Evolutionary conservation across 1,140 invertebrate genomes (phyloP).

Genomic region (Penaeus vannamei): DNA sequence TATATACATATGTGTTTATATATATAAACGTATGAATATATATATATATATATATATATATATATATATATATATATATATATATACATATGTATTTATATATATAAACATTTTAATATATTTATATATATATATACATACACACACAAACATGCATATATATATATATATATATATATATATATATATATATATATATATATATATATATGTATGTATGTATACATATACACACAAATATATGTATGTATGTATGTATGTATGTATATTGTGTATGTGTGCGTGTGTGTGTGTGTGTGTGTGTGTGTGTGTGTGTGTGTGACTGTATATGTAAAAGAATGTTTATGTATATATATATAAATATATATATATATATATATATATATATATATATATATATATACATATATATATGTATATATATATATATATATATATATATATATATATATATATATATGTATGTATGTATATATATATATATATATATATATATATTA

Average conservation of each 20-base stretch:
- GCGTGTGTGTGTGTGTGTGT: too few relatives aligned
- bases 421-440: background rate
- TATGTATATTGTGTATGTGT: too few relatives aligned
- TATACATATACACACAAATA: background rate
- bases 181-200: background rate
- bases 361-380: background rate
- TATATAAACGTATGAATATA: too few relatives aligned
- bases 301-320: too few relatives aligned
- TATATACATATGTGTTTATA: slow-evolving; percentile 16
- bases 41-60: slow-evolving; percentile 16
- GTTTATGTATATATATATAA: background rate
- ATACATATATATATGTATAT: background rate
- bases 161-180: background rate
- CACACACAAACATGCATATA: background rate
- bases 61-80: slow-evolving; percentile 16
- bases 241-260: too few relatives aligned
- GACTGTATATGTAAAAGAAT: too few relatives aligned
- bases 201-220: background rate
- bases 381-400: background rate
- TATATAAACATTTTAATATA: too few relatives aligned
- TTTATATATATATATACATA: background rate
- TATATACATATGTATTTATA: slow-evolving; percentile 4
- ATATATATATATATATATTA: background rate
- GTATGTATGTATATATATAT: slow-evolving; percentile 3
- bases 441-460: background rate